Base-by-base conservation (phyloP, 2,888 invertebrate species). In the Cremastobaeus sp. region DNA sequence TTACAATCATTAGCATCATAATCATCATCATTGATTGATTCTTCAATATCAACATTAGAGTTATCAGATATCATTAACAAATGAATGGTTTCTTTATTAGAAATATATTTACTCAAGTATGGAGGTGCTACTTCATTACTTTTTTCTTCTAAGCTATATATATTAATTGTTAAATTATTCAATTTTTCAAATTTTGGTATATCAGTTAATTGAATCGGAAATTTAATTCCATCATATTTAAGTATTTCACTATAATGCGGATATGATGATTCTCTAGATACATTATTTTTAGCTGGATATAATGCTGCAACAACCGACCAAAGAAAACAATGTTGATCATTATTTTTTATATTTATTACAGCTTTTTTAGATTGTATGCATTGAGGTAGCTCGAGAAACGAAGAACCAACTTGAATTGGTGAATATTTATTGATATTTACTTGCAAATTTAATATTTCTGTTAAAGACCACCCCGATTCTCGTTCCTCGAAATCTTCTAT, bases 261-360 rank as follows among this genome's bases (percentile, higher is more conserved):
- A 35, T 79, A 77, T 6, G n/a, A n/a, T n/a, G n/a, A n/a, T n/a
- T n/a, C n/a, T n/a, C n/a, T n/a, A n/a, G n/a, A n/a, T n/a, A n/a
- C n/a, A 65, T 77, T 45, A n/a, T 21, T 17, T 8, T 28, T 18
- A 11, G 39, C 65, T 12, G 73, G 72, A 55, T 73, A 32, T 12
- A 78, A 59, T 5, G 77, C 77, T 30, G 78, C 72, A n/a, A 73
- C 45, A 2, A 78, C 48, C 25, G 68, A 47, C 76, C 74, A 78
- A 14, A 77, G 37, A 64, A 78, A 79, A 55, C 76, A 81, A 20
- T 45, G 72, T 5, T 66, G 1, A 37, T 78, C 77, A 3, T 69
- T 59, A 50, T 77, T 81, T 54, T 73, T 69, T 4, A 81, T 70
- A 45, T 80, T 81, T 0, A 79, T 39, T 0, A 64, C 54, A 11